Percentiles rank a stretch among this genome's conserved stretches.
Evolutionary conservation across 2,888 invertebrate species (phyloP).

Genomic region (Drosophila dives): DNA sequence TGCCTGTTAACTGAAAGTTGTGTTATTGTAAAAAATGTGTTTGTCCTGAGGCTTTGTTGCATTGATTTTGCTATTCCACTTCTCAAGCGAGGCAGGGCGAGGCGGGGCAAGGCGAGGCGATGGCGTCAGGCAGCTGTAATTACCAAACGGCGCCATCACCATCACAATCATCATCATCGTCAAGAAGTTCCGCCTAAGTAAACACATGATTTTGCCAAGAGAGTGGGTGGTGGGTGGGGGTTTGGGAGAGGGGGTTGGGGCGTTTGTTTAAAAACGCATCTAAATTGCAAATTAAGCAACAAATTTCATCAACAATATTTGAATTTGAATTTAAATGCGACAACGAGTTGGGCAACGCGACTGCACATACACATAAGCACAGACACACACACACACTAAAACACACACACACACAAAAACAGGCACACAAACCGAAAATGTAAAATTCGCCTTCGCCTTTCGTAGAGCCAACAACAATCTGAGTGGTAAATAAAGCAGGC

Average conservation of each 20-base stretch:
- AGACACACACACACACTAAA: conserved; percentile 19
- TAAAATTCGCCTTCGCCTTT: conserved; percentile 71
- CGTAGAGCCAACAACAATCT: conserved; percentile 60
- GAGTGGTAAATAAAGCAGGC: conserved; percentile 60
- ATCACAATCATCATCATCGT: conserved; percentile 28
- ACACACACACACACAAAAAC: conserved; percentile 34
- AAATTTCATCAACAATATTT: conserved; percentile 81
- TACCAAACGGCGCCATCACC: conserved; percentile 37
- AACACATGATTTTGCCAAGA: conserved; percentile 72
- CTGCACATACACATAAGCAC: conserved; percentile 46
- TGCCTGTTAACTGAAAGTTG: conserved; percentile 23
- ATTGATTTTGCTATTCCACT: conserved; percentile 55
- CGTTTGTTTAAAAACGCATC: conserved; percentile 80
- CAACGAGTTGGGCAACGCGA: conserved; percentile 50
- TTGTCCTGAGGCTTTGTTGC: conserved; percentile 44
- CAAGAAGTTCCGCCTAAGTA: conserved; percentile 75
- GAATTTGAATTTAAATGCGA: conserved; percentile 81
- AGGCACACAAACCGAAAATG: conserved; percentile 68
- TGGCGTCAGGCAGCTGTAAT: conserved; percentile 50
- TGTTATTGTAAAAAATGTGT: conserved; percentile 48
- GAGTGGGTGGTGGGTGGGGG: neutral
- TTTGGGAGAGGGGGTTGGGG: conserved; percentile 26
- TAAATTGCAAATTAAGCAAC: conserved; percentile 81
- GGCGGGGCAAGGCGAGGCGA: neutral
- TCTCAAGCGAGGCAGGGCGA: no score